Base-by-base conservation (phyloP, 2,113 vertebrate species). In the Vulpes vulpes region DNA sequence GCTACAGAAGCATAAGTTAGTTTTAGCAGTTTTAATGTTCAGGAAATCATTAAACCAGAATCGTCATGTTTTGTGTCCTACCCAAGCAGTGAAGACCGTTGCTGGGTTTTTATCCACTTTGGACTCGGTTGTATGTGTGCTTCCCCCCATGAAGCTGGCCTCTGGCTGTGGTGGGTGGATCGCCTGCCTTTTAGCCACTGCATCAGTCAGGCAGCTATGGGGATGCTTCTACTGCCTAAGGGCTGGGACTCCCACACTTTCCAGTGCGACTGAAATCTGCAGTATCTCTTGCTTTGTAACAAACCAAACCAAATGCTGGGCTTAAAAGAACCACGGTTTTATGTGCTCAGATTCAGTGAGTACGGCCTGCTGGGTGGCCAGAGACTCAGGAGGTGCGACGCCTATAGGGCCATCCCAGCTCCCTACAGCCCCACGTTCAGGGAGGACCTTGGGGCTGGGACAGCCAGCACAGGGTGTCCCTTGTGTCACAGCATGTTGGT, bases 51-150 rank as follows among this genome's bases (percentile, higher is more conserved):
- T 15, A 1, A 2, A 17, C 19, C 38, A 23, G 57, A 38, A 2
- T 3, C 1, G 0, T 19, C 11, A 0, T 1, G 0, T 27, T 17
- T 23, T 22, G 3, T 14, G 1, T 51, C 51, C 30, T 14, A 1
- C 12, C 2, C 16, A 11, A 2, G 27, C 20, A 0, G 25, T 7
- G 3, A 30, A 19, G 4, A 3, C 5, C 0, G 8, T n/a, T n/a
- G 32, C 14, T 38, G 16, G 60, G 0, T 17, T 11, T 20, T 10
- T 8, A 6, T 8, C 16, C 3, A 3, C 43, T 19, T 23, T 10
- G 43, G 43, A 2, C 25, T 11, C 0, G 0, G 64, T 1, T 20
- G 23, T 8, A 1, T 0, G 16, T 4, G 0, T 8, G 2, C 35
- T 7, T 65, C n/a, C 11, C 51, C 51, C 1, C 5, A 8, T 15